Base-by-base conservation (phyloP, 2,113 vertebrate genomes). In the Tylochromis polylepis region DNA sequence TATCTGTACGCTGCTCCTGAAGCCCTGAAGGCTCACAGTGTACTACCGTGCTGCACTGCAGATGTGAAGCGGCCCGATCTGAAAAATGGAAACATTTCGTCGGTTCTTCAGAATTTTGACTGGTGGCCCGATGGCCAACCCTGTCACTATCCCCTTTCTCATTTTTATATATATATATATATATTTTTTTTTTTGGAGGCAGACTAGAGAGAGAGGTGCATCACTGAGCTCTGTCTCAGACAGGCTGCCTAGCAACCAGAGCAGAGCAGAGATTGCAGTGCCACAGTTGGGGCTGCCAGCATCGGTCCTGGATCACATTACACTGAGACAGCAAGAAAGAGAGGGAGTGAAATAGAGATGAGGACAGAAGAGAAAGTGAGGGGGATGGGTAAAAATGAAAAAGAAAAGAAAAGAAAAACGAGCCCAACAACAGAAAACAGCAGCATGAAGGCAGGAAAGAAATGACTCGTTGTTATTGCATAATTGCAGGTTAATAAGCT, bases 261-360 rank as follows among this genome's bases (percentile, higher is more conserved):
- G 94, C 90, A 86, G 91, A 93, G 91, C 89, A 89, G 92, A 88
- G 93, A 94, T 93, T 94, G 95, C 92, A 57, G 93, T 62, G 91
- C 91, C 94, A 92, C 92, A 93, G 94, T 93, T 84, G 90, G 92
- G 91, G 90, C 93, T 94, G 94, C 89, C 94, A 94, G 94, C 93
- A 87, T 75, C 53, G 79, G 91, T 87, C 89, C 87, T 94, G 92
- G 94, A 95, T 96, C 95, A 92, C 92, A 95, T 96, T 96, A 94
- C 96, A 95, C 95, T 87, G 94, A 95, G 94, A 87, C 94, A 96
- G 96, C 95, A 95, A 92, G 90, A 89, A 90, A 88, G 86, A 85
- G 82, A 91, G 87, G 80, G 90, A 94, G 88, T 85, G 87, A 93
- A 93, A 91, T 29, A 87, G 91, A 94, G 92, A 94, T 80, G 88